Evolutionary conservation across 2,888 invertebrate species (phyloP), one percentile per base, ranked within the genome.

Genomic region (Salticus scenicus): DNA sequence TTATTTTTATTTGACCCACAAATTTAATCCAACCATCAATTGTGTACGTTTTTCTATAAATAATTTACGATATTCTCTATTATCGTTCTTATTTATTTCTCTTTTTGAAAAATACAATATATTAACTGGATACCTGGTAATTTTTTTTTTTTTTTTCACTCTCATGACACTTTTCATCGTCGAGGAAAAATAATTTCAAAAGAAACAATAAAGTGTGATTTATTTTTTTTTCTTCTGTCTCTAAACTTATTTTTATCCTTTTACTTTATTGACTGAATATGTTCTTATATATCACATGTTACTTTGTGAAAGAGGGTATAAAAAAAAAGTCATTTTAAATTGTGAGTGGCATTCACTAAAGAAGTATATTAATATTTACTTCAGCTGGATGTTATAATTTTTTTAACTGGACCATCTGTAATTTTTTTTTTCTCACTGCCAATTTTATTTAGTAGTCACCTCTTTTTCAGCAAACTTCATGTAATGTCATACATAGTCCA

Each of bases 321-420:
- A 47, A 47, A 47, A 47, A 17, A 47, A 47, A 24, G 8, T 20
- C 24, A 57, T 24, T 24, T 57, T 57, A 57, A 57, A 24, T 24
- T 24, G 20, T 57, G 57, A 57, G 20, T 57, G 57, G 12, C 57
- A 57, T 57, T 24, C 2, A 5, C 4, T 17, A 57, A 57, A 57
- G 57, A 57, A 57, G 24, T 57, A 57, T 57, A 57, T 57, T 57
- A 57, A 57, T 24, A 57, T 57, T 57, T 57, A n/a, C 57, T 57
- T 5, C 57, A 57, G 57, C 57, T 57, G 57, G 1, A 57, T 57
- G 24, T 57, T 57, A 24, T 57, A 24, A 20, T 17, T 57, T 57
- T 57, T 57, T 57, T 57, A 24, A 12, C 57, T 2, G 24, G 57
- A 57, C 42, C 42, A 47, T 47, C 42, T n/a, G n/a, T 47, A 47